Percentiles rank a stretch among this genome's conserved stretches.
Conservation (phyloP, 2,113 vertebrate species). For the Brachyhypopomus occidentalis region DNA sequence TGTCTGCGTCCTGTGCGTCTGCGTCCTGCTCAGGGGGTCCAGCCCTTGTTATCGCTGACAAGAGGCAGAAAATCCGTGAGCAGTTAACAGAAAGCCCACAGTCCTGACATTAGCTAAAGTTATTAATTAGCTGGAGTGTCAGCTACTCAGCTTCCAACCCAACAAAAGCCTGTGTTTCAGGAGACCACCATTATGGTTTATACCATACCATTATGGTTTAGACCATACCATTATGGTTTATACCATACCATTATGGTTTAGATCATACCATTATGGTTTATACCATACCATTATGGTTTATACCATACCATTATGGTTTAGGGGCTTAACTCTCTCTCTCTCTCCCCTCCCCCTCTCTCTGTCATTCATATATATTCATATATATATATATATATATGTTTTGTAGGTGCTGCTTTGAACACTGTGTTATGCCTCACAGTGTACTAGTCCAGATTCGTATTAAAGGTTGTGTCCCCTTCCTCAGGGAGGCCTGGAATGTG, state of each 20-base stretch:
- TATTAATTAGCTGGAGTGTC: constrained; percentile 41
- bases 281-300: too few relatives aligned
- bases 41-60: constrained; percentile 24
- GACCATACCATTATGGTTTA: too few relatives aligned
- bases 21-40: constrained; percentile 44
- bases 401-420: background rate
- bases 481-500: constrained; percentile 63
- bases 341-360: too few relatives aligned
- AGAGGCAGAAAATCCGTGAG: constrained; percentile 11
- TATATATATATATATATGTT: too few relatives aligned
- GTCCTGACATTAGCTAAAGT: constrained; percentile 43
- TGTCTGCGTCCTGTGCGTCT: constrained; percentile 8
- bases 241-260: too few relatives aligned
- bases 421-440: constrained; percentile 19
- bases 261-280: too few relatives aligned
- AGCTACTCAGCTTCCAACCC: constrained; percentile 26
- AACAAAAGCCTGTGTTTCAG: background rate
- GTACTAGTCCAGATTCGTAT: constrained; percentile 61
- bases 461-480: constrained; percentile 67
- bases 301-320: too few relatives aligned
- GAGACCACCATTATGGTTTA: too few relatives aligned
- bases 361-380: too few relatives aligned
- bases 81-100: constrained; percentile 37
- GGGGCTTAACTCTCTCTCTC: too few relatives aligned
- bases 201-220: too few relatives aligned